Conservation (phyloP, 2,113 vertebrate species). For the Corythaeola cristata region DNA sequence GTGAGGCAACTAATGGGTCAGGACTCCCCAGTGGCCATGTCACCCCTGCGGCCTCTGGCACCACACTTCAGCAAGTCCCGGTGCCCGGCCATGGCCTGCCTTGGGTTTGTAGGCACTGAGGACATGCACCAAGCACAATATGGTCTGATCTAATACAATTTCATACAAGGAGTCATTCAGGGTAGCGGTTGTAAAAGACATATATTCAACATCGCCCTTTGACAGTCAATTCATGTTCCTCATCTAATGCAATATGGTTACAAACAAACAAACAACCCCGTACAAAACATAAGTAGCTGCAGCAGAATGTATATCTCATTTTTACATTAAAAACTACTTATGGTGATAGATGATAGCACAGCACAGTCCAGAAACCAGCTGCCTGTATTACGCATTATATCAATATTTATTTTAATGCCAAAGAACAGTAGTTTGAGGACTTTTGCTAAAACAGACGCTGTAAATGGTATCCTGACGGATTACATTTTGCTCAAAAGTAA, state of each 20-base stretch:
- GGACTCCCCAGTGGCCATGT: accelerated
- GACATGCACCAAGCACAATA: background rate
- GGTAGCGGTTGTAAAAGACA: background rate
- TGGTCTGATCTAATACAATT: background rate
- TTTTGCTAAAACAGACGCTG: conserved; percentile 31
- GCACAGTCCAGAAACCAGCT: conserved; percentile 10
- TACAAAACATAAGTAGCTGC: background rate
- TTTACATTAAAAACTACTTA: conserved; percentile 49
- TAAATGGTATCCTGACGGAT: conserved; percentile 16
- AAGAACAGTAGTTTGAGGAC: background rate
- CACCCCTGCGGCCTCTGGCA: background rate
- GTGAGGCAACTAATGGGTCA: accelerated
- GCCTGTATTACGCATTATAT: conserved; percentile 4
- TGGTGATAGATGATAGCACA: background rate
- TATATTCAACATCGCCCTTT: background rate
- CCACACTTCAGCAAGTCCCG: background rate
- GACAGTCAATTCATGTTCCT: background rate
- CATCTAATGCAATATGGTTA: background rate
- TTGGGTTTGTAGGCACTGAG: background rate
- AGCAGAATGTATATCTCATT: conserved; percentile 14
- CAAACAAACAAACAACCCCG: background rate
- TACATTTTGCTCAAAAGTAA: conserved; percentile 1
- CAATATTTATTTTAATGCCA: conserved; percentile 53
- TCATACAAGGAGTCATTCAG: background rate
- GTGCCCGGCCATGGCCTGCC: background rate